Percentiles rank a stretch among this genome's conserved stretches.
phyloP scores from a whole-genome alignment of 2,888 invertebrate genomes.

The Aquatica leii region DNA sequence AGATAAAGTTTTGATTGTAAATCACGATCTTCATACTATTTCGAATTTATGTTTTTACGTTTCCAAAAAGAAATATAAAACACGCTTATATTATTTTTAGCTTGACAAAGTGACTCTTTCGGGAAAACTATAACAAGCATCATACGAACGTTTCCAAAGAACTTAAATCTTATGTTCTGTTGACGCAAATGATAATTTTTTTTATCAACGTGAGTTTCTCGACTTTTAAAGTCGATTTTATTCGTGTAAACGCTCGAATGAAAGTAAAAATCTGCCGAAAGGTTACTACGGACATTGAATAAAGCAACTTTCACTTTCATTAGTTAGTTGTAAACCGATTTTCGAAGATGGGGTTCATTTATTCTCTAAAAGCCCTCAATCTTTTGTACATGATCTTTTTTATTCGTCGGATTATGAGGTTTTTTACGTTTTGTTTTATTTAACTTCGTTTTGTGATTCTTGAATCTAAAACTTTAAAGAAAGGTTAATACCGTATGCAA shows the following conservation, averaged over 20 bases:
- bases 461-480: too few relatives aligned
- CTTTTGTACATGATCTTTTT: too few relatives aligned
- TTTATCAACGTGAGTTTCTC: too few relatives aligned
- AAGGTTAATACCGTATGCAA: too few relatives aligned
- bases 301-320: constrained; percentile 35
- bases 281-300: constrained; percentile 29
- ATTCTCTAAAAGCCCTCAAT: constrained; percentile 20
- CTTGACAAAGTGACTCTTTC: constrained; percentile 22
- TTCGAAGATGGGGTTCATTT: constrained; percentile 34
- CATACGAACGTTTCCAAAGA: constrained; percentile 5
- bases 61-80: constrained; percentile 32
- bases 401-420: constrained; percentile 15
- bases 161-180: neutral
- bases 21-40: constrained; percentile 30
- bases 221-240: too few relatives aligned
- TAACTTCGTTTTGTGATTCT: too few relatives aligned
- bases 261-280: constrained; percentile 22
- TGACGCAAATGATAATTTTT: too few relatives aligned
- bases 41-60: constrained; percentile 34
- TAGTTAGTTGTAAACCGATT: constrained; percentile 36
- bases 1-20: constrained; percentile 36
- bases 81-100: constrained; percentile 27
- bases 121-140: constrained; percentile 14
- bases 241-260: too few relatives aligned
- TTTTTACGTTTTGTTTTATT: constrained; percentile 10